Evolutionary conservation across 1,140 invertebrate species (phyloP).

Genomic region (Aphelenchoides besseyi): DNA sequence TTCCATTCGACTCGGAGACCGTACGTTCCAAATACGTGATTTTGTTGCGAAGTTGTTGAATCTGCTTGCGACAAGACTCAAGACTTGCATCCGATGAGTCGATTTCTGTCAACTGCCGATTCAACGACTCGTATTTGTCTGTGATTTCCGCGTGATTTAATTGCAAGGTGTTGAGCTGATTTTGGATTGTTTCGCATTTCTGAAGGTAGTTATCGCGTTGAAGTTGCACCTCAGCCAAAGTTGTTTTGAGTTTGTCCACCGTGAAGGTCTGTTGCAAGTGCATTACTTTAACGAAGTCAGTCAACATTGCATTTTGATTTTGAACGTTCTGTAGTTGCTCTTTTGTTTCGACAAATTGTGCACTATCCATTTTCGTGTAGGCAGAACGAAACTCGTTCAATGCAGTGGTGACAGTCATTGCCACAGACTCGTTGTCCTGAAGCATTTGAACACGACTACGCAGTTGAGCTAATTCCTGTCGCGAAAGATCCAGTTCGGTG

Average conservation of each 20-base stretch:
- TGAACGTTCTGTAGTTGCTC: slow-evolving; percentile 4
- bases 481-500: neutral
- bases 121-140: neutral
- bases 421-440: neutral
- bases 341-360: neutral
- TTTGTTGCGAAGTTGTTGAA: slow-evolving; percentile 21
- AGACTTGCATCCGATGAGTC: slow-evolving; percentile 7
- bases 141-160: neutral
- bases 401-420: neutral
- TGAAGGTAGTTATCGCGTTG: neutral
- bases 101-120: slow-evolving; percentile 6
- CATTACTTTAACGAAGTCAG: neutral
- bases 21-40: slow-evolving; percentile 2
- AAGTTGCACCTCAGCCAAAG: neutral
- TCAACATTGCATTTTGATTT: neutral
- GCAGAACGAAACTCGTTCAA: slow-evolving; percentile 19
- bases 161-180: neutral
- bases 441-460: neutral
- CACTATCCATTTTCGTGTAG: neutral
- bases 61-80: slow-evolving; percentile 17
- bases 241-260: slow-evolving; percentile 4
- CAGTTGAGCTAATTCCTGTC: slow-evolving; percentile 1
- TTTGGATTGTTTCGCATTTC: neutral
- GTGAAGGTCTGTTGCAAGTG: neutral
- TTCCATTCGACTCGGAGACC: neutral